Evolutionary conservation across 1,140 invertebrate species (phyloP), one percentile per base, ranked within the genome.

Genomic region (Papilio aristodemus): DNA sequence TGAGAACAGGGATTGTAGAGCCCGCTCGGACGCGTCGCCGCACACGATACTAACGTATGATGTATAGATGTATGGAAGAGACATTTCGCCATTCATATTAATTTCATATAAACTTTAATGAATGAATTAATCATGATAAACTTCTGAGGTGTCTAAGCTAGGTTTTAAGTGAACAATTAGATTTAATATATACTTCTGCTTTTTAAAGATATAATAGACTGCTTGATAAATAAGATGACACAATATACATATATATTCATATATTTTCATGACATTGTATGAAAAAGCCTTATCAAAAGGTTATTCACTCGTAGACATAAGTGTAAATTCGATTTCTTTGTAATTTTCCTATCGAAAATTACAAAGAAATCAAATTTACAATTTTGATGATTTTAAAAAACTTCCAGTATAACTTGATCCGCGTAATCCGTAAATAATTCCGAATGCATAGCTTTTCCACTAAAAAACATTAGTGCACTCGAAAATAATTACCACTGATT

Each of bases 401-500:
- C 14, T 46, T 66, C 63, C 63, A 66, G 43, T 50, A 8, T 50
- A 25, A 14, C 36, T 62, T 11, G 3, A 19, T 62, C 19, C 13
- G 37, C 14, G 63, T 50, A 17, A 17, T 38, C 19, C n/a, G 46
- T 54, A 27, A 64, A 64, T 64, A 64, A 64, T 64, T 39, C 60
- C 60, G 38, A 50, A 66, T 36, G 63, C n/a, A 36, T 13, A 25
- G 9, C 9, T 9, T 27, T 14, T 13, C 62, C 41, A 50, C 41
- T 36, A 43, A 66, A n/a, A n/a, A 50, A 50, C 63, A 66, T 50
- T 46, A 50, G 41, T 50, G 11, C 41, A 50, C 63, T 66, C 25
- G 41, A 66, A 46, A 66, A 46, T 66, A 66, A 66, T 71, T 63
- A 63, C 60, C 32, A 37, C 9, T 9, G 14, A 22, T 57, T 32